These are phyloP conservation scores for Apis dorsata DNA, from an alignment of 1,140 invertebrate species.

Conservation along the genomic window DNA sequence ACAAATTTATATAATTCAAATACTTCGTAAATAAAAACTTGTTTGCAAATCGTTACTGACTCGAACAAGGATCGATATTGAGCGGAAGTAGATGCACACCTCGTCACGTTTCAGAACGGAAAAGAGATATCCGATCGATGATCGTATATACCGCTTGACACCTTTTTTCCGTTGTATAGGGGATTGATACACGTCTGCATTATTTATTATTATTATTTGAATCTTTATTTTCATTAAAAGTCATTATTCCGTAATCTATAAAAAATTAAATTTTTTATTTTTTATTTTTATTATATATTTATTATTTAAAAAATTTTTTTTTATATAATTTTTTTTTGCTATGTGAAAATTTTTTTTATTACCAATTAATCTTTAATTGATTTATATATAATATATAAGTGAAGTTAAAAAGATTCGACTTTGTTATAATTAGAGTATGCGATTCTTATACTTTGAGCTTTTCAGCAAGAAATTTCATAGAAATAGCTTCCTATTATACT, in stretches of 20 bases:
- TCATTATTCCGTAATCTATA: background rate
- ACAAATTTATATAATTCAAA: too few relatives aligned
- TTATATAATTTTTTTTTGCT: too few relatives aligned
- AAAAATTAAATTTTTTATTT: background rate
- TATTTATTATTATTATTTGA: background rate
- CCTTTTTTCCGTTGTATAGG: conserved; percentile 6
- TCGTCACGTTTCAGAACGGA: conserved; percentile 26
- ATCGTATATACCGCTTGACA: conserved; percentile 10
- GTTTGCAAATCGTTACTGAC: background rate
- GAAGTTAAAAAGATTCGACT: too few relatives aligned
- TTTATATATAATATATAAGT: background rate
- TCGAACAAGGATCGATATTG: background rate
- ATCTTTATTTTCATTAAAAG: background rate
- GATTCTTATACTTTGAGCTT: background rate
- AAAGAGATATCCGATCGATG: conserved; percentile 1
- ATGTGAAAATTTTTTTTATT: too few relatives aligned
- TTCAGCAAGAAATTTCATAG: background rate
- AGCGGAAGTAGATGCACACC: conserved; percentile 1
- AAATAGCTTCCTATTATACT: background rate
- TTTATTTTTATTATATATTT: too few relatives aligned
- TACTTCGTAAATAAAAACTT: background rate
- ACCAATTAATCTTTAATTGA: background rate
- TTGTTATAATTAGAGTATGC: too few relatives aligned
- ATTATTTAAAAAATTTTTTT: too few relatives aligned
- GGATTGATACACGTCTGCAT: background rate